phyloP scores from a whole-genome alignment of 2,113 vertebrate genomes.

The Naja naja region DNA sequence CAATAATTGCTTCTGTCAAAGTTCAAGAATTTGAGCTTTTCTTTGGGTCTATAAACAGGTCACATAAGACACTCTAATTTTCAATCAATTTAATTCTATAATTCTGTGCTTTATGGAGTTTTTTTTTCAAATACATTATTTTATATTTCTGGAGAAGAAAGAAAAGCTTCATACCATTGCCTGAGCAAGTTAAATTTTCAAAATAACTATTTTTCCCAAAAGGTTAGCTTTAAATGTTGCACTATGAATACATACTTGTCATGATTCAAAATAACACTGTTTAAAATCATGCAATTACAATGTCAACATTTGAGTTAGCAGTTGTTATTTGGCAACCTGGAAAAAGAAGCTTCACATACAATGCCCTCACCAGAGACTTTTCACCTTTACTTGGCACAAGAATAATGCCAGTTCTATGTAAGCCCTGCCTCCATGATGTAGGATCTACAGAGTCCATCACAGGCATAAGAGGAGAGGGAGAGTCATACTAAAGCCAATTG shows the following conservation, averaged over 20 bases:
- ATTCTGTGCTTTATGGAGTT: conserved; percentile 20
- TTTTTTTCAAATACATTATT: not conserved
- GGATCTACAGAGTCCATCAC: conserved; percentile 90
- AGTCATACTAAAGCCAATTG: conserved; percentile 95
- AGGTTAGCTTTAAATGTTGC: conserved; percentile 68
- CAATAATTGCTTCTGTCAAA: not conserved
- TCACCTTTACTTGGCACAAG: conserved; percentile 89
- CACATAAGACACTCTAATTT: not conserved
- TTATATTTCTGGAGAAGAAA: not conserved
- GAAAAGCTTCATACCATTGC: conserved; percentile 34
- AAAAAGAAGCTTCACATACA: conserved; percentile 74
- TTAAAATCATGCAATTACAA: conserved; percentile 73
- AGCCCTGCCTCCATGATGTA: conserved; percentile 98
- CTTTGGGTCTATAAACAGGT: not conserved
- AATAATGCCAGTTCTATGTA: conserved; percentile 99
- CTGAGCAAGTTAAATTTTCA: conserved; percentile 65
- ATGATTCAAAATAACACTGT: conserved; percentile 59
- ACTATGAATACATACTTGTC: conserved; percentile 63
- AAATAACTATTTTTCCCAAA: conserved; percentile 52
- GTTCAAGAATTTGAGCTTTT: not conserved
- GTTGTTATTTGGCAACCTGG: conserved; percentile 69
- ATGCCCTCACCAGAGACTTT: conserved; percentile 95
- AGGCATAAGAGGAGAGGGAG: conserved; percentile 87
- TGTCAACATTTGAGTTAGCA: conserved; percentile 69
- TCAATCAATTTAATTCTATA: not conserved